These are phyloP conservation scores for Smittia sp. DNA, from an alignment of 2,888 invertebrate species.

Conservation along the genomic window DNA sequence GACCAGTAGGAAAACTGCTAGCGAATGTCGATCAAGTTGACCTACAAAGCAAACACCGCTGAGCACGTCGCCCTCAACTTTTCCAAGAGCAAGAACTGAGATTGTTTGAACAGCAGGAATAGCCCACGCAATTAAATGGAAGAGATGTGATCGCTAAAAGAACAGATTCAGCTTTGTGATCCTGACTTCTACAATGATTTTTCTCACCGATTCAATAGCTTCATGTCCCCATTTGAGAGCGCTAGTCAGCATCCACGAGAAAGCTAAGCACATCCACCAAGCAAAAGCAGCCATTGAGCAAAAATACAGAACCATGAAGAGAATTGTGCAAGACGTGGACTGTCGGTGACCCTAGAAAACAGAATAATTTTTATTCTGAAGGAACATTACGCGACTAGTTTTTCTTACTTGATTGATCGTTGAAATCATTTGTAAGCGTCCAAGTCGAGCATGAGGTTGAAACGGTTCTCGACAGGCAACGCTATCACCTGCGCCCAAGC, in stretches of 20 bases:
- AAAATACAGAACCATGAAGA: conserved; percentile 95
- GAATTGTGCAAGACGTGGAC: conserved; percentile 73
- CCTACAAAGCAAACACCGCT: conserved; percentile 94
- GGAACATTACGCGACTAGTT: too few relatives aligned
- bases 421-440: conserved; percentile 71
- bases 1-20: conserved; percentile 85
- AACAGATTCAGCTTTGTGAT: neutral
- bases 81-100: conserved; percentile 89
- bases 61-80: conserved; percentile 90
- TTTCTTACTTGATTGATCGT: conserved; percentile 88
- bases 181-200: too few relatives aligned
- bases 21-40: conserved; percentile 81
- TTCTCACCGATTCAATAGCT: conserved; percentile 75
- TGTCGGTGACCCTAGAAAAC: conserved; percentile 52
- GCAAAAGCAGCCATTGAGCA: conserved; percentile 96
- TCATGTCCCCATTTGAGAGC: conserved; percentile 96
- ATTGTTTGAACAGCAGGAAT: conserved; percentile 95
- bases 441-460: conserved; percentile 65
- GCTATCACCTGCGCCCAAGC: conserved; percentile 77
- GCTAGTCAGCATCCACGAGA: conserved; percentile 96
- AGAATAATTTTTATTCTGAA: too few relatives aligned
- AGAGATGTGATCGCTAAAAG: conserved; percentile 83
- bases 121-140: conserved; percentile 97
- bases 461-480: conserved; percentile 83
- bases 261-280: conserved; percentile 95